phyloP scores from a whole-genome alignment of 2,888 invertebrate genomes.

The Bursaphelenchus okinawaensis region DNA sequence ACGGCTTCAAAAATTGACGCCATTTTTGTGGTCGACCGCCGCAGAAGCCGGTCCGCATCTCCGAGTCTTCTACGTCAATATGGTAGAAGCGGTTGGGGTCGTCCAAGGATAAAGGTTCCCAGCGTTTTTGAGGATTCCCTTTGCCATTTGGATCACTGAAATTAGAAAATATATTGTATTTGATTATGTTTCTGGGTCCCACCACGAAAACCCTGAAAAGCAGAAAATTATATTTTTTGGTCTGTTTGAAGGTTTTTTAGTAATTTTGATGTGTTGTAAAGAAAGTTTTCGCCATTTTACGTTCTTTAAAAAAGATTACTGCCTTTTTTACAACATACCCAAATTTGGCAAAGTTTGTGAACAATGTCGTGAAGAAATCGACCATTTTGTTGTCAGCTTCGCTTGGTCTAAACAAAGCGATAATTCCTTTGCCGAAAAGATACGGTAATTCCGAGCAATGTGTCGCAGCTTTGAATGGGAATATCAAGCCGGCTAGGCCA shows the following conservation, averaged over 20 bases:
- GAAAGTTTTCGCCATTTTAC: too few relatives aligned
- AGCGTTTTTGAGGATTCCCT: not conserved
- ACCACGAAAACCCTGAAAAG: not conserved
- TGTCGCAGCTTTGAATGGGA: constrained; percentile 43
- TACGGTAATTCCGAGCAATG: constrained; percentile 49
- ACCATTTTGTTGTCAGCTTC: constrained; percentile 35
- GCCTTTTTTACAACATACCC: constrained; percentile 28
- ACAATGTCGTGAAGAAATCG: constrained; percentile 35
- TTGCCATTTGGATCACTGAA: constrained; percentile 25
- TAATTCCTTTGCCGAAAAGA: constrained; percentile 38
- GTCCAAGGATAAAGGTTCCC: constrained; percentile 15
- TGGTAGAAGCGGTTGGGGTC: constrained; percentile 19
- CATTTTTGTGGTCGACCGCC: constrained; percentile 3
- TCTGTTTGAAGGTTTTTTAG: not conserved
- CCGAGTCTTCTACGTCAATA: constrained; percentile 11
- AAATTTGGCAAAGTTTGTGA: constrained; percentile 45
- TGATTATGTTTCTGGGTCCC: not conserved
- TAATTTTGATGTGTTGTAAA: too few relatives aligned
- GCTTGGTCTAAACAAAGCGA: constrained; percentile 32
- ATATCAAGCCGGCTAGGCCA: constrained; percentile 36
- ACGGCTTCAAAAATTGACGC: constrained; percentile 4
- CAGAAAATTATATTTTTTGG: not conserved
- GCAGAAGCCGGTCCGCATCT: constrained; percentile 21
- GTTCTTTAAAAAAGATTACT: too few relatives aligned
- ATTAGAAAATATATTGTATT: not conserved